Conservation (phyloP, 2,797 vertebrate species). For the Eleutherodactylus coqui region DNA sequence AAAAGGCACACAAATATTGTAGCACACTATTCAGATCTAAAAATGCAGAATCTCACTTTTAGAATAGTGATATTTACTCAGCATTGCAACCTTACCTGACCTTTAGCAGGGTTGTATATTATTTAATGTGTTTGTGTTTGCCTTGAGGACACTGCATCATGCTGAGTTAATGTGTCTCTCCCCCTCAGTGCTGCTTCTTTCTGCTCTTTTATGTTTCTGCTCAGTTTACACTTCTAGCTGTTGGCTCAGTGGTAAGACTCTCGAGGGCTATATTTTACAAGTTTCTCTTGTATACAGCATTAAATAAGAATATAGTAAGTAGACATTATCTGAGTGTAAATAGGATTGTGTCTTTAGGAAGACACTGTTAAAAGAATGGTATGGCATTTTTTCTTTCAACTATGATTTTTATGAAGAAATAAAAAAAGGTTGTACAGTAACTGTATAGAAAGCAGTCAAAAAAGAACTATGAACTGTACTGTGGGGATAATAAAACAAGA, state of each 20-base stretch:
- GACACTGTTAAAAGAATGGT: background rate
- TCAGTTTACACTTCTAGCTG: constrained; percentile 48
- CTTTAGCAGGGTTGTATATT: constrained; percentile 38
- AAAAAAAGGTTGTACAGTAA: background rate
- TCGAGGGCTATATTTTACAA: constrained; percentile 44
- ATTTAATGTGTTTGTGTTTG: constrained; percentile 50
- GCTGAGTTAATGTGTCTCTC: constrained; percentile 43
- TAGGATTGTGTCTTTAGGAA: background rate
- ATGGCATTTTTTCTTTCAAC: background rate
- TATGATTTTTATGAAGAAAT: background rate
- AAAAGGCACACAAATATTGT: background rate
- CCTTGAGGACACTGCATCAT: constrained; percentile 41
- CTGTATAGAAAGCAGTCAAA: background rate
- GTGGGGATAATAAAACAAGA: background rate
- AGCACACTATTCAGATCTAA: background rate
- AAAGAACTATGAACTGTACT: background rate
- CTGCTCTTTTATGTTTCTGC: constrained; percentile 41
- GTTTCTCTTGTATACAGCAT: constrained; percentile 26
- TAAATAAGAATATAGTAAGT: constrained; percentile 1
- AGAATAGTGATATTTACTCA: constrained; percentile 18
- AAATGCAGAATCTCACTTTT: constrained; percentile 19
- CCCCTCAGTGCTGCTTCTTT: constrained; percentile 26
- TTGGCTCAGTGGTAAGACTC: constrained; percentile 46
- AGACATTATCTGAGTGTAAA: constrained; percentile 22
- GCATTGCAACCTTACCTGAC: constrained; percentile 33